Evolutionary conservation across 2,888 invertebrate genomes (phyloP).

Genomic region (Cecidostiba fungosa): DNA sequence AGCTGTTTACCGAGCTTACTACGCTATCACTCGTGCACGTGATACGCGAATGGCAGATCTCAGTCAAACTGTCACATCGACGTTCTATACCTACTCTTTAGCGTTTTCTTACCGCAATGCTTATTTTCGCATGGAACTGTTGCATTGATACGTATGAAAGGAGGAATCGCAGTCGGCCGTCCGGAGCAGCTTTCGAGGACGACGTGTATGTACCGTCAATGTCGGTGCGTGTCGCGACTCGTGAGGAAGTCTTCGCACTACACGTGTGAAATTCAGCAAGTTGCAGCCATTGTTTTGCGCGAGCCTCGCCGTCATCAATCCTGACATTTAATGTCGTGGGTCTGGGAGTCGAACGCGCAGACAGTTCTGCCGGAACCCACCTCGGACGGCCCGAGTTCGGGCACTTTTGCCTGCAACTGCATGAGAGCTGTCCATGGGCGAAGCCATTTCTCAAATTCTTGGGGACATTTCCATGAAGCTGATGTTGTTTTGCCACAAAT

Average conservation of each 20-base stretch:
- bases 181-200: too few species aligned
- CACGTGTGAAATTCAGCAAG: too few species aligned
- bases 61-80: neutral
- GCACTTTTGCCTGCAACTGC: constrained; percentile 48
- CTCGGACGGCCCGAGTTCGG: constrained; percentile 18
- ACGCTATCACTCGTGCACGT: constrained; percentile 5
- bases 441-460: constrained; percentile 59
- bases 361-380: neutral
- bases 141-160: too few species aligned
- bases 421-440: constrained; percentile 50
- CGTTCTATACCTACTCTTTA: neutral
- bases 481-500: constrained; percentile 8
- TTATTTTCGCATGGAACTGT: neutral
- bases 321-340: too few species aligned
- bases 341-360: too few species aligned
- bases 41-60: constrained; percentile 31
- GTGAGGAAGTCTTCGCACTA: too few species aligned
- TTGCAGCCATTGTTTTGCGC: too few species aligned
- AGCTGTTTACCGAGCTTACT: neutral
- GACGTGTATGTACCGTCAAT: too few species aligned
- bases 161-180: too few species aligned
- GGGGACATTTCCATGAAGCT: constrained; percentile 35
- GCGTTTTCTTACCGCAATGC: neutral
- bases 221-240: too few species aligned
- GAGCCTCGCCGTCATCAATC: too few species aligned